Conservation (phyloP, 2,113 vertebrate species). For the Pionites leucogaster region DNA sequence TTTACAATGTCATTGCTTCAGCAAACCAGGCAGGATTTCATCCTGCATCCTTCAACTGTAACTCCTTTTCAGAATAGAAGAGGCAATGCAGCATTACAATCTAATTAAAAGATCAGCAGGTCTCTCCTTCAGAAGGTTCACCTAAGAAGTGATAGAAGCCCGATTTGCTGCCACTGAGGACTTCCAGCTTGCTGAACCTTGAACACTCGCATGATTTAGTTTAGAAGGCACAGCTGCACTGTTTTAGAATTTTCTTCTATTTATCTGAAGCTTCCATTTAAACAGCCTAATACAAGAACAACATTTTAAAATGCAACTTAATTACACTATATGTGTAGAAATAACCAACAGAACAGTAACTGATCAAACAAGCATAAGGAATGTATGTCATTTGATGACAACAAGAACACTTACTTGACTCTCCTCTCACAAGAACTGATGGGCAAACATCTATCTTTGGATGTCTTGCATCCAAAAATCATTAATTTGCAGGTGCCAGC, state of each 20-base stretch:
- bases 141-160: background rate
- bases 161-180: background rate
- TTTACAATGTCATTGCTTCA: background rate
- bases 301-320: background rate
- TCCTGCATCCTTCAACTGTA: background rate
- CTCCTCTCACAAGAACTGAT: background rate
- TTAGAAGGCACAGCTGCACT: background rate
- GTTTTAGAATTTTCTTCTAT: background rate
- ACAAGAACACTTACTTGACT: conserved; percentile 8
- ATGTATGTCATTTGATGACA: background rate
- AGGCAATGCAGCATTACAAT: background rate
- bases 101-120: background rate
- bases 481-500: background rate
- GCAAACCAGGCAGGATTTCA: background rate
- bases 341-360: background rate
- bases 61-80: background rate
- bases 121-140: background rate
- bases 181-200: background rate
- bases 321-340: background rate
- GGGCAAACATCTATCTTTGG: background rate
- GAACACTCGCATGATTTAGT: background rate
- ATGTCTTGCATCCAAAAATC: background rate
- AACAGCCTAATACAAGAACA: background rate
- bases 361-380: background rate
- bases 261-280: background rate